Evolutionary conservation across 2,113 vertebrate species (phyloP).

Genomic region (Pelecanus crispus): DNA sequence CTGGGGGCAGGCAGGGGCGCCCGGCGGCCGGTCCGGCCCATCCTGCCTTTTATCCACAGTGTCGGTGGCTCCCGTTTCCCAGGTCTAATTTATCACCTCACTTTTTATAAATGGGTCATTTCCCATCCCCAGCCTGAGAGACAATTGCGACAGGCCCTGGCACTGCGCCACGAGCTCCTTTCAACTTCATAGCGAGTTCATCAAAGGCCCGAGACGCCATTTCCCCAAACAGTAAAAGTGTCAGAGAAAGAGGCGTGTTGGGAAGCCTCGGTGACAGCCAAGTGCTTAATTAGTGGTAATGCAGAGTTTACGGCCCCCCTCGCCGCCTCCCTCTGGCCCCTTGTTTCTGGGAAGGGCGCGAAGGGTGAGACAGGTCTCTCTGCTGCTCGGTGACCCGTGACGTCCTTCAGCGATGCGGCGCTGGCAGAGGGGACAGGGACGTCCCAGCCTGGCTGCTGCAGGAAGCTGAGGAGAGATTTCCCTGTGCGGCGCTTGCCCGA

Average conservation of each 20-base stretch:
- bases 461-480: neutral
- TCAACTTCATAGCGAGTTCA: slow-evolving; percentile 50
- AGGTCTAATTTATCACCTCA: slow-evolving; percentile 40
- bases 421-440: neutral
- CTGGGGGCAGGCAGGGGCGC: neutral
- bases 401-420: neutral
- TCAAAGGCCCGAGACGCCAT: slow-evolving; percentile 48
- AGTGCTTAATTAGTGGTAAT: slow-evolving; percentile 59
- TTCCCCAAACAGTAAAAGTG: slow-evolving; percentile 70
- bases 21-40: fast-evolving
- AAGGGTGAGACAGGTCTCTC: slow-evolving; percentile 39
- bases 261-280: slow-evolving; percentile 54
- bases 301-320: slow-evolving; percentile 33
- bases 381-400: slow-evolving; percentile 15
- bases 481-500: fast-evolving
- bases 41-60: slow-evolving; percentile 11
- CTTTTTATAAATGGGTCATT: slow-evolving; percentile 48
- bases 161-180: neutral
- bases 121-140: slow-evolving; percentile 18
- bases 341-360: slow-evolving; percentile 16
- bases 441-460: neutral
- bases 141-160: slow-evolving; percentile 34
- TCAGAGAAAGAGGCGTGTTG: slow-evolving; percentile 48
- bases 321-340: fast-evolving
- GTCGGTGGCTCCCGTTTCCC: neutral